phyloP scores from a whole-genome alignment of 1,140 invertebrate species.

The Calycopis cecrops region DNA sequence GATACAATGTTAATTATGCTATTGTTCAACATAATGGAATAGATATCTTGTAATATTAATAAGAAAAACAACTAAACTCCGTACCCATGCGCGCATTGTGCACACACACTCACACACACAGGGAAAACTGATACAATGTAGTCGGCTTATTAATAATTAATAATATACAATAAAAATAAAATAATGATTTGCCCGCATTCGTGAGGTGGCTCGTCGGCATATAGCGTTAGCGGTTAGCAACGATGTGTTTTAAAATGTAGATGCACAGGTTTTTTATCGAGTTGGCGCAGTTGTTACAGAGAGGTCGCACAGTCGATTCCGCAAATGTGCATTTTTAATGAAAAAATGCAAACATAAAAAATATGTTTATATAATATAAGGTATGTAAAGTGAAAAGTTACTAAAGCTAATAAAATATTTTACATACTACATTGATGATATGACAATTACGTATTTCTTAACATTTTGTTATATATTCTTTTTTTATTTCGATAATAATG shows the following conservation, averaged over 20 bases:
- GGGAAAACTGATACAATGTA: conserved; percentile 26
- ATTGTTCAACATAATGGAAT: conserved; percentile 52
- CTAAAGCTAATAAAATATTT: no score
- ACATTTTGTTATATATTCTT: no score
- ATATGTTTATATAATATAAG: no score
- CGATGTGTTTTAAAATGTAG: not conserved
- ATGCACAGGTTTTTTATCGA: no score
- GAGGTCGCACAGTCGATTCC: no score
- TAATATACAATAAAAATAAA: conserved; percentile 60
- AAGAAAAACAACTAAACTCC: conserved; percentile 36
- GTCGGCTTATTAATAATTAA: conserved; percentile 32
- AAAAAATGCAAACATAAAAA: no score
- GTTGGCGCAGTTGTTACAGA: no score
- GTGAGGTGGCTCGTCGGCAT: conserved; percentile 33
- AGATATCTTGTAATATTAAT: conserved; percentile 43
- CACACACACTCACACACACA: conserved; percentile 27
- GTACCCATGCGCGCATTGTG: conserved; percentile 23
- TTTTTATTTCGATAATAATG: no score
- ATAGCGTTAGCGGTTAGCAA: conserved; percentile 18
- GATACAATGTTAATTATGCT: conserved; percentile 59
- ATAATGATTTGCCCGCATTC: conserved; percentile 68
- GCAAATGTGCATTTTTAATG: no score
- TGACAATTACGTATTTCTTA: no score
- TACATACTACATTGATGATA: no score
- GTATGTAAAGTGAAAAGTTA: no score